Base-by-base conservation (phyloP, 1,140 invertebrate species). In the Vollenhovia emeryi region DNA sequence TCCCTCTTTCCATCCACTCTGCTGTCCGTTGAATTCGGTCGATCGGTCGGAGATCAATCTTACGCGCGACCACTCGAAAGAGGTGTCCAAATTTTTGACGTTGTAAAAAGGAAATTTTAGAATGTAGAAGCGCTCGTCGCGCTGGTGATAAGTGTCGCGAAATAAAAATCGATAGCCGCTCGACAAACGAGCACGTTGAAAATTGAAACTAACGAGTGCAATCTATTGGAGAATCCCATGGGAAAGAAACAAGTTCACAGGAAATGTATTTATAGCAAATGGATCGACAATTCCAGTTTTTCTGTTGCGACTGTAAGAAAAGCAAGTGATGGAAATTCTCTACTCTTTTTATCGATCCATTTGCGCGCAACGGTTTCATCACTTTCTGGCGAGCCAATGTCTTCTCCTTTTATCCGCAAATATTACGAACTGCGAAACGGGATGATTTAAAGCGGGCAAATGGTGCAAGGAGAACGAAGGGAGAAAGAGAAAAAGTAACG, bases 251-350 rank as follows among this genome's bases (percentile, higher is more conserved):
- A 55, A 76, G 15, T n/a, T 43, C 13, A 21, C 13, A 57, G 64
- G 48, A 80, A 71, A 71, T 55, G 21, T 57, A 71, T 71, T 68
- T 43, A 55, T 24, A 55, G 50, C 11, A 50, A 52, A 52, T 8
- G 24, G 76, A n/a, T 27, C 45, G 21, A 68, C 15, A 66, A 60
- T 80, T 80, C 18, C 48, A n/a, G 24, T 80, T 80, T 64, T n/a
- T 30, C 18, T 36, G 15, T 55, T n/a, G 33, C 15, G 21, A 3
- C 13, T 76, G 13, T 6, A 30, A 79, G 8, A 8, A 79, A 40
- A 60, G 9, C 52, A 75, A 75, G 27, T 33, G 27, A 66, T 24
- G 6, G 8, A 1, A 30, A 36, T 62, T 40, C 30, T 66, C 6
- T 68, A 52, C 52, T 69, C 62, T 79, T 30, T 9, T 40, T 30